Conservation (phyloP, 2,888 invertebrate genomes). For the Azorinus chamasolen region DNA sequence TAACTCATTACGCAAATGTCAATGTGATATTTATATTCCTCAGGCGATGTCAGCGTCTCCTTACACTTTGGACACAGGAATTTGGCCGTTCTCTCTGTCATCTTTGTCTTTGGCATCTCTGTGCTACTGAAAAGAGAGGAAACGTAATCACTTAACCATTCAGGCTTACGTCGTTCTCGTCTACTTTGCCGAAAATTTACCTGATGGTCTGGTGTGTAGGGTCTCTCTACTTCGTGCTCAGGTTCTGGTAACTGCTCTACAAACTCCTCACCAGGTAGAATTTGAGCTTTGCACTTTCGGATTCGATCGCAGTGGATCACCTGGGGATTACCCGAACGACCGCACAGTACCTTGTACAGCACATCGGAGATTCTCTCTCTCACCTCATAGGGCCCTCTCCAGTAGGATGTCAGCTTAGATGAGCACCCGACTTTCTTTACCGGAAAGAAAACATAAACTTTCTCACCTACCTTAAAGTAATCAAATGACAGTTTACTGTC, state of each 20-base stretch:
- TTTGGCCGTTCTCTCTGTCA: constrained; percentile 7
- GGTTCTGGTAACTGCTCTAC: too few relatives aligned
- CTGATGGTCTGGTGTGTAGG: too few relatives aligned
- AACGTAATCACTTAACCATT: constrained; percentile 7
- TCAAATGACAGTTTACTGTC: constrained; percentile 20
- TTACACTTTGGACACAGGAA: background rate
- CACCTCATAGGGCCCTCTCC: constrained; percentile 20
- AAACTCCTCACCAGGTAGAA: background rate
- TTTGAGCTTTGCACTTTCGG: constrained; percentile 3
- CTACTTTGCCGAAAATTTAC: background rate
- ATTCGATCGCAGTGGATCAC: constrained; percentile 22
- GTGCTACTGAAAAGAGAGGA: background rate
- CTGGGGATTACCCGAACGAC: background rate
- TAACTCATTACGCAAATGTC: constrained; percentile 1
- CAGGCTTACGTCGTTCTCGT: background rate
- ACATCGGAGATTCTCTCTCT: constrained; percentile 17
- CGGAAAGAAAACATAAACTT: constrained; percentile 26
- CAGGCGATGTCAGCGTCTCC: too few relatives aligned
- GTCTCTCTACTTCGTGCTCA: too few relatives aligned
- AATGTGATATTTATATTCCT: too few relatives aligned
- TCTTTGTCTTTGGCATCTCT: constrained; percentile 1
- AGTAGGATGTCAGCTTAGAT: constrained; percentile 20
- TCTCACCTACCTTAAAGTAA: constrained; percentile 13
- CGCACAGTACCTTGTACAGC: constrained; percentile 22
- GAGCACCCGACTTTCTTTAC: constrained; percentile 11